Evolutionary conservation across 2,888 invertebrate genomes (phyloP), one percentile per base, ranked within the genome.

Genomic region (Drosophila phalerata): DNA sequence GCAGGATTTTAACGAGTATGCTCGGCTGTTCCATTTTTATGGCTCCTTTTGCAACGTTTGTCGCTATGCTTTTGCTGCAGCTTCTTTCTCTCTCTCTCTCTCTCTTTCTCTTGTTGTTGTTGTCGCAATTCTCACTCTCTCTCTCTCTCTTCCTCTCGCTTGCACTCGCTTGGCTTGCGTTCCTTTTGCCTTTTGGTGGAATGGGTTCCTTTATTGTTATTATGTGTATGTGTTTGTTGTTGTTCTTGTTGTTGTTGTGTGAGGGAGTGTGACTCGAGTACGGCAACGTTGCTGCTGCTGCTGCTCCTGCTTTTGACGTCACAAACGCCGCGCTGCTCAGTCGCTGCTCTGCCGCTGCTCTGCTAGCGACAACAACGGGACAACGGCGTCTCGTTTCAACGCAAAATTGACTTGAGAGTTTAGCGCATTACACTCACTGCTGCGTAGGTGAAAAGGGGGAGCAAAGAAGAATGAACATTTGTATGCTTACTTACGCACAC

Each of bases 1-100:
- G 98, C 93, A 98, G 96, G 94, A 97, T 95, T 93, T 95, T 94
- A 92, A 97, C 97, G 93, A 98, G 95, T 92, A 95, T 95, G 93
- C 97, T 96, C 93, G 96, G 96, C 94, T 95, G 95, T 94, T 97
- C 97, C 92, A 94, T 94, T 85, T 84, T 90, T 66, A 58, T 65
- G 60, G 55, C 63, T 65, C 56, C 77, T 73, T 69, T 65, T 52
- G 73, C 77, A 72, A 65, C 49, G 69, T 51, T 51, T 77, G 67
- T 62, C 45, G 48, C 48, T 48, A 45, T 52, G 63, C 37, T 76
- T 56, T 15, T 72, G 40, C 55, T 55, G 53, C 64, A 48, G 34
- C 49, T 63, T 52, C 8, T 37, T 62, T 22, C 15, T 65, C 52
- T 58, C 40, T 6, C 6, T 28, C 6, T 28, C 6, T 6, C 8